A percentile compares a stretch with the other conserved stretches of the same genome.
Evolutionary conservation across 2,113 vertebrate species (phyloP).

Genomic region (Mustela lutreola): DNA sequence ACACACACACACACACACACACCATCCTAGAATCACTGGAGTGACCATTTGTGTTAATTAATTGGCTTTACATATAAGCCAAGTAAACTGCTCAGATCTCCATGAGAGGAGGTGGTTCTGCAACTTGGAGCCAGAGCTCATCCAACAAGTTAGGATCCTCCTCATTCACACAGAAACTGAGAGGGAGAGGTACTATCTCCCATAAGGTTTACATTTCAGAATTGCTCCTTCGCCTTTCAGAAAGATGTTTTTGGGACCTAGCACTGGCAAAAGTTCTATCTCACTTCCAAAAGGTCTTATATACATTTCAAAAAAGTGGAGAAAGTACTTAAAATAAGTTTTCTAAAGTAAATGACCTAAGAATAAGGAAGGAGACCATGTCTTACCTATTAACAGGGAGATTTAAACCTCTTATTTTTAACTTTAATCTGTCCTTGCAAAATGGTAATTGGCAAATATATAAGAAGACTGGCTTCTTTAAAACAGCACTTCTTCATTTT

Average conservation of each 20-base stretch:
- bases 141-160: background rate
- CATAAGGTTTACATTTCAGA: background rate
- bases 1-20: background rate
- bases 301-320: background rate
- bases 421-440: background rate
- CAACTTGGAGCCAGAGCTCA: background rate
- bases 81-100: background rate
- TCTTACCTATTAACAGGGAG: background rate
- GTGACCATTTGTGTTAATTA: background rate
- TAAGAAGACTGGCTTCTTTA: background rate
- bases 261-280: background rate
- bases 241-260: background rate
- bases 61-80: background rate
- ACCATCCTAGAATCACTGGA: background rate
- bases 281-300: background rate
- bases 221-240: background rate
- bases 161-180: background rate
- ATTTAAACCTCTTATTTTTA: background rate
- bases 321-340: background rate
- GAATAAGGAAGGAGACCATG: background rate
- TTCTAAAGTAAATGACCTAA: background rate
- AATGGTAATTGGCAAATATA: background rate
- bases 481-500: background rate
- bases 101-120: background rate
- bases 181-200: background rate